These are phyloP conservation scores for Cheilosia urbana DNA, from an alignment of 2,888 invertebrate genomes.

Conservation along the genomic window DNA sequence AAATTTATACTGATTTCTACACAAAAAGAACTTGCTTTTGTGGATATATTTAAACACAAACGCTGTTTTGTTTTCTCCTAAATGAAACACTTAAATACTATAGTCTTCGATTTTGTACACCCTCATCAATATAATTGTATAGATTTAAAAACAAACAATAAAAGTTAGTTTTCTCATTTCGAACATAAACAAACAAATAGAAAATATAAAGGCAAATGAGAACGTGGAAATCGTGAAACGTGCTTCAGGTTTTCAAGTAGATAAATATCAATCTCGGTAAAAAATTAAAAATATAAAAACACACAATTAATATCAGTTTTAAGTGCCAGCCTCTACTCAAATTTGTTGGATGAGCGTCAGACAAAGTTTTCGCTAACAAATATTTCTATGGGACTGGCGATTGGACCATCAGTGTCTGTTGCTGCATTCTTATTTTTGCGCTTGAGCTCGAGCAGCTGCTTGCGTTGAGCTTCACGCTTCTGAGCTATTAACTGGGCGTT, in stretches of 20 bases:
- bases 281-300: slow-evolving; percentile 36
- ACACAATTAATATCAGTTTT: slow-evolving; percentile 41
- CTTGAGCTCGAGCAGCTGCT: slow-evolving; percentile 88
- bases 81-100: slow-evolving; percentile 40
- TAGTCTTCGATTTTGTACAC: slow-evolving; percentile 7
- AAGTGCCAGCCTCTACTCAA: slow-evolving; percentile 69
- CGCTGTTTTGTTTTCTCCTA: not conserved
- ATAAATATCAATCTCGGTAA: slow-evolving; percentile 48
- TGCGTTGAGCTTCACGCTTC: slow-evolving; percentile 88
- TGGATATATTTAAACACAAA: slow-evolving; percentile 16
- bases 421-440: slow-evolving; percentile 76
- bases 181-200: not conserved
- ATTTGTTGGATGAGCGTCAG: slow-evolving; percentile 38
- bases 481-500: slow-evolving; percentile 82
- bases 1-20: slow-evolving; percentile 49
- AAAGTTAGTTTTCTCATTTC: not conserved
- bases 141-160: not conserved
- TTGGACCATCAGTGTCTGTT: slow-evolving; percentile 27
- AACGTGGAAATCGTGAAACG: slow-evolving; percentile 38
- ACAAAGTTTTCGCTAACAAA: slow-evolving; percentile 61
- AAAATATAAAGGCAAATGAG: slow-evolving; percentile 17
- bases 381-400: slow-evolving; percentile 59
- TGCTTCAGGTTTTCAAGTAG: slow-evolving; percentile 57
- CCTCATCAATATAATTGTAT: not conserved
- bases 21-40: slow-evolving; percentile 40